Evolutionary conservation across 2,888 invertebrate species (phyloP), one percentile per base, ranked within the genome.

Genomic region (Acanthococcus lagerstroemiae): DNA sequence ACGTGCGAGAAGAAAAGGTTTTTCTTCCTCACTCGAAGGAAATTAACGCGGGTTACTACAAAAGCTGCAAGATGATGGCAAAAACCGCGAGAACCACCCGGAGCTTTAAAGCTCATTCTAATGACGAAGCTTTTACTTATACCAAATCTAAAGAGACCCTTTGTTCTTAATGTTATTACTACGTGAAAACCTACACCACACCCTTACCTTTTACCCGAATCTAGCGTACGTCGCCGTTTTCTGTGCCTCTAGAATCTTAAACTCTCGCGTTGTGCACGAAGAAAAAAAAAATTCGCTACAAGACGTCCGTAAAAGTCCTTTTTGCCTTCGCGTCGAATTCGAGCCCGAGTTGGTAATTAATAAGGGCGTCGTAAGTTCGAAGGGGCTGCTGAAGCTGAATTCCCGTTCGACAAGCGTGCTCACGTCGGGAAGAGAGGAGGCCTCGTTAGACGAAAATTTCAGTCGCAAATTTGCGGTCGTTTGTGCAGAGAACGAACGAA

Each of bases 41-140:
- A 63, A 63, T 63, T 63, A 63, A 63, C 37, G 54, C 54, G 63
- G 63, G 63, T 63, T 50, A 63, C 52, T 63, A 63, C 52, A 63
- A 52, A 52, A 54, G 52, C 54, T 54, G 63, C 63, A 52, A 61
- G 61, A 61, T 61, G 63, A 60, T 60, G 60, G 54, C 63, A 54
- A 63, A 63, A 63, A 52, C 63, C 63, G 54, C 63, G 52, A 63
- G 54, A 63, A 63, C 63, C 63, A 63, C 63, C 63, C 63, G 63
- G 50, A 63, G 52, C 63, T 37, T 50, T 63, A 63, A 63, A 63
- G 63, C 63, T 63, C 63, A 54, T 63, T 63, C 63, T 63, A 63
- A 63, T 63, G 63, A 63, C 52, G 54, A 63, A 63, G 63, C 63
- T 63, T 63, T 54, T 63, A 63, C 63, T 63, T 63, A 1, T 3